These are phyloP conservation scores for Brachionichthys hirsutus DNA, from an alignment of 2,113 vertebrate genomes.

Conservation along the genomic window DNA sequence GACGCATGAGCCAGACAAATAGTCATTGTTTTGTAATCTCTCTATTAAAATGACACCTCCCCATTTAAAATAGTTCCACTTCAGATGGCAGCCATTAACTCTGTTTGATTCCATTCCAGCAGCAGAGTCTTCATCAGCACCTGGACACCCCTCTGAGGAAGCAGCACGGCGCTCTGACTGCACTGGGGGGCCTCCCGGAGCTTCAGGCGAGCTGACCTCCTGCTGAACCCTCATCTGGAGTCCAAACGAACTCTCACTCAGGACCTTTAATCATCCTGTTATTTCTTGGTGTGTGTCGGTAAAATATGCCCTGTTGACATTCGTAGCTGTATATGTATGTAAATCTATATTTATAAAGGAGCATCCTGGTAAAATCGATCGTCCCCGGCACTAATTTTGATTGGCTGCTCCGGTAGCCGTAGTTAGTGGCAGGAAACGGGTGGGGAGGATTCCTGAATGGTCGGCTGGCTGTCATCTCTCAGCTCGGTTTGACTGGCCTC, in stretches of 20 bases:
- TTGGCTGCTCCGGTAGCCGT: background rate
- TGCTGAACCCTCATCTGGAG: constrained; percentile 34
- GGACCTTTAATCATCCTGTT: constrained; percentile 14
- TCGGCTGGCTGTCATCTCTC: constrained; percentile 2
- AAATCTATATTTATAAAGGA: constrained; percentile 35
- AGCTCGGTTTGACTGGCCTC: constrained; percentile 29
- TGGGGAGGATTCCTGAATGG: constrained; percentile 40
- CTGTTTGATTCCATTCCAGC: constrained; percentile 53
- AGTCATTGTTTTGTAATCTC: too few species aligned
- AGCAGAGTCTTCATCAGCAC: constrained; percentile 38
- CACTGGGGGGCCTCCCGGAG: constrained; percentile 14
- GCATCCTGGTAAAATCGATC: constrained; percentile 1
- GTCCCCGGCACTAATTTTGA: background rate
- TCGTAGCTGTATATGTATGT: constrained; percentile 23
- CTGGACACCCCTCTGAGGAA: constrained; percentile 17
- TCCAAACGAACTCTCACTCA: constrained; percentile 35
- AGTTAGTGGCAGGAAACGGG: constrained; percentile 5
- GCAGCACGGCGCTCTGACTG: constrained; percentile 18
- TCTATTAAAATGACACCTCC: constrained; percentile 26
- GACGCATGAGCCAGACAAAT: too few species aligned
- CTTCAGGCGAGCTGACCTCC: constrained; percentile 24
- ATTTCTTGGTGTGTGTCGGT: constrained; percentile 11
- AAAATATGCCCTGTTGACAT: constrained; percentile 26
- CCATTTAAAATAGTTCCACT: too few species aligned
- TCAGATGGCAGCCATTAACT: constrained; percentile 21